A percentile compares a stretch with the other conserved stretches of the same genome.
phyloP scores from a whole-genome alignment of 30 jellyfish, hydroid and myxozoan species.

The Cassiopea andromeda region DNA sequence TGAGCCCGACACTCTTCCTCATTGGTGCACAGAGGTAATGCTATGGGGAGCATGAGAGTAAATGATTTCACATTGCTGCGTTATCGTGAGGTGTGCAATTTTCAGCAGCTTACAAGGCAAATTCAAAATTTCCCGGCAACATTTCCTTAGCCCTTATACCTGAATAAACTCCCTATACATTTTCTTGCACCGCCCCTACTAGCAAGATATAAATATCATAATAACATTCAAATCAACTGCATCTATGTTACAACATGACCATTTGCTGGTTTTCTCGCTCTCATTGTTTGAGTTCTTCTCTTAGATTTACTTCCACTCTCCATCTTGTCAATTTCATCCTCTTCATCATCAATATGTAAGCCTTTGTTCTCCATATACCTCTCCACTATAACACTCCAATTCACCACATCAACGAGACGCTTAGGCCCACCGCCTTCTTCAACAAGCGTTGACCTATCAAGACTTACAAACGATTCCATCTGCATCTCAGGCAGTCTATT shows the following conservation, averaged over 20 bases:
- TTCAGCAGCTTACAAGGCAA: no score
- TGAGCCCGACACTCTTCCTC: no score
- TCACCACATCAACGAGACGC: conserved; percentile 77
- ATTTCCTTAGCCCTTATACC: no score
- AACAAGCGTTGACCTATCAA: conserved; percentile 63
- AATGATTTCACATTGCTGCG: no score
- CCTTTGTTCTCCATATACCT: conserved; percentile 79
- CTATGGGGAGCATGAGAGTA: no score
- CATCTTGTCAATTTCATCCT: conserved; percentile 50
- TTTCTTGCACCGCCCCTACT: no score
- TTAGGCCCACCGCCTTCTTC: conserved; percentile 71
- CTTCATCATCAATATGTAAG: conserved; percentile 64
- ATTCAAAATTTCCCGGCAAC: no score
- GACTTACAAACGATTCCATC: conserved; percentile 80
- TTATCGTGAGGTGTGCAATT: no score
- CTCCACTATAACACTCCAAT: conserved; percentile 75
- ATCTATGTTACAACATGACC: conserved; percentile 22
- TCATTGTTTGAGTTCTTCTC: conserved; percentile 49
- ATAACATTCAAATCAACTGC: background rate
- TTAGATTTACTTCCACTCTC: conserved; percentile 16
- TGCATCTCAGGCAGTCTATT: conserved; percentile 67
- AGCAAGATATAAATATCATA: no score
- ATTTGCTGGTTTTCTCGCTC: conserved; percentile 22
- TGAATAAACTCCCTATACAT: no score
- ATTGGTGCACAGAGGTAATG: no score